Conservation (phyloP, 2,797 vertebrate genomes). For the Carduelis carduelis region DNA sequence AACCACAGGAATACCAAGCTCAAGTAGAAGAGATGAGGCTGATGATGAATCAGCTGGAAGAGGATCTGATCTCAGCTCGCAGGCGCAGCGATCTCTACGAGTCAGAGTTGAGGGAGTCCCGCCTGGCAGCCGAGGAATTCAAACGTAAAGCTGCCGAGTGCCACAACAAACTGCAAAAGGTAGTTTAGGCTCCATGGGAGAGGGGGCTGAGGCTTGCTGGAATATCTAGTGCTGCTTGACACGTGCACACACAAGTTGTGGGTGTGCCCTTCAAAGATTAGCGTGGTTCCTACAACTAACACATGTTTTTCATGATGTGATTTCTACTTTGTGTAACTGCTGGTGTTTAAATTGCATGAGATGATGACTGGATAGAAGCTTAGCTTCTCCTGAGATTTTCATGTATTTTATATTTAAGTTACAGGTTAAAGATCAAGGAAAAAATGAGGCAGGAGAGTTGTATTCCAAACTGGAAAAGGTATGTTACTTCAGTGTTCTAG, state of each 20-base stretch:
- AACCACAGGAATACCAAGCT: slow-evolving; percentile 91
- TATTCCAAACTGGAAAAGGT: slow-evolving; percentile 94
- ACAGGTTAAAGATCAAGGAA: slow-evolving; percentile 96
- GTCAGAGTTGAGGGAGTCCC: slow-evolving; percentile 91
- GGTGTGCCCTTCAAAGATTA: neutral
- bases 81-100: slow-evolving; percentile 96
- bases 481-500: slow-evolving; percentile 1
- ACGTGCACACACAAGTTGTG: neutral
- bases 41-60: slow-evolving; percentile 95
- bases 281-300: neutral
- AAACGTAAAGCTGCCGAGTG: slow-evolving; percentile 93
- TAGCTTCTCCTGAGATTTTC: neutral
- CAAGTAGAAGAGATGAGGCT: slow-evolving; percentile 97
- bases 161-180: slow-evolving; percentile 94
- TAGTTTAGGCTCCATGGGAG: slow-evolving; percentile 53
- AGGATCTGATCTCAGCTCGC: slow-evolving; percentile 94
- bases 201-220: neutral
- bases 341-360: neutral
- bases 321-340: neutral
- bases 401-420: slow-evolving; percentile 57
- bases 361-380: neutral
- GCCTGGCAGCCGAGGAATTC: slow-evolving; percentile 91
- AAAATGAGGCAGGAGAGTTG: slow-evolving; percentile 89
- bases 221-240: neutral
- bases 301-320: neutral